These are phyloP conservation scores for cat (Felis catus) DNA, from an alignment of 2,113 vertebrate genomes.

Conservation along the genomic window DNA sequence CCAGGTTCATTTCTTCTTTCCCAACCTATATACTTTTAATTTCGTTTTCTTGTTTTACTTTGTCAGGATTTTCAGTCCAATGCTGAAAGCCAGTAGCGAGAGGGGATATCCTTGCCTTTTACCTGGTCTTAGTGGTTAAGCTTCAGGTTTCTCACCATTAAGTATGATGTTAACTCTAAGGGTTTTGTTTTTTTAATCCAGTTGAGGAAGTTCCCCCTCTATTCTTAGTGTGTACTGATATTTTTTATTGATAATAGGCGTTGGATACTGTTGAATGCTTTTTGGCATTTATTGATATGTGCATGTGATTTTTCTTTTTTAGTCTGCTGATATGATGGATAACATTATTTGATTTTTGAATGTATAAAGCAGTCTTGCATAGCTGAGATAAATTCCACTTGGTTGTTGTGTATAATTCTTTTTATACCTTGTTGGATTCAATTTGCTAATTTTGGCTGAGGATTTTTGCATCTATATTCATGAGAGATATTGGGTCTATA, in stretches of 20 bases:
- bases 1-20: not conserved
- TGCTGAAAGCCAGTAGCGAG: not conserved
- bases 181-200: not conserved
- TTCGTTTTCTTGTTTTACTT: not conserved
- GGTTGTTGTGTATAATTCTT: constrained; percentile 7
- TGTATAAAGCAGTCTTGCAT: not conserved
- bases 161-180: not conserved
- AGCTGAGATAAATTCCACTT: not conserved
- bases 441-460: not conserved
- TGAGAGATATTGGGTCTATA: not conserved
- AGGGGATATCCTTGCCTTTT: not conserved
- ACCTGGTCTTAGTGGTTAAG: not conserved
- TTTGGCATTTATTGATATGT: not conserved
- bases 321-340: not conserved
- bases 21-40: not conserved
- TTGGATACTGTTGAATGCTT: not conserved
- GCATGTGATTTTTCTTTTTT: not conserved
- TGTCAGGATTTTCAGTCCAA: not conserved
- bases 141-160: not conserved
- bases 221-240: not conserved
- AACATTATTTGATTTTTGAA: constrained; percentile 11
- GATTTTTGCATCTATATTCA: constrained; percentile 5
- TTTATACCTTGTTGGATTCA: not conserved
- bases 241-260: not conserved
- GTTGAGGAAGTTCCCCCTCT: not conserved